phyloP scores from a whole-genome alignment of 1,140 invertebrate genomes.

The Neelides sp. region DNA sequence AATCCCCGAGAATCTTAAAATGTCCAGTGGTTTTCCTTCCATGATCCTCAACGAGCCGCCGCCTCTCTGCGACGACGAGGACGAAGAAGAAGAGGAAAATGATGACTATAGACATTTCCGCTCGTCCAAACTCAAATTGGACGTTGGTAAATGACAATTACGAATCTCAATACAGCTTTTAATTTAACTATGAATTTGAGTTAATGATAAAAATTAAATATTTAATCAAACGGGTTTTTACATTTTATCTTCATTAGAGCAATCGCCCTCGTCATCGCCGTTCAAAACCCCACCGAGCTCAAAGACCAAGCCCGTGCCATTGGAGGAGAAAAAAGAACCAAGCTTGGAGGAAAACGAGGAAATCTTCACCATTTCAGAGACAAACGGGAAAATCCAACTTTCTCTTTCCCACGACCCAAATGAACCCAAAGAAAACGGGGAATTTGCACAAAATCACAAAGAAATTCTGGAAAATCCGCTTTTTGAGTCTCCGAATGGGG shows the following conservation, averaged over 20 bases:
- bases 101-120: slow-evolving; percentile 16
- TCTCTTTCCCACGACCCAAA: background rate
- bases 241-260: slow-evolving; percentile 4
- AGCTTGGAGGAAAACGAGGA: too few species aligned
- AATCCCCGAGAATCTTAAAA: too few species aligned
- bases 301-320: too few species aligned
- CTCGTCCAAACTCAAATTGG: slow-evolving; percentile 12
- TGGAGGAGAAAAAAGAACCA: too few species aligned
- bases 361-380: background rate
- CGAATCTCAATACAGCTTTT: background rate
- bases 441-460: background rate
- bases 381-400: background rate
- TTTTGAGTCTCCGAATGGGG: too few species aligned
- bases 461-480: too few species aligned
- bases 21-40: too few species aligned
- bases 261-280: slow-evolving; percentile 10
- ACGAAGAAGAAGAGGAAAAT: slow-evolving; percentile 18
- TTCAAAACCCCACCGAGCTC: background rate
- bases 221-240: background rate
- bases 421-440: background rate
- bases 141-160: slow-evolving; percentile 8
- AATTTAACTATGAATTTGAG: background rate
- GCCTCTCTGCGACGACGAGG: slow-evolving; percentile 18
- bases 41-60: slow-evolving; percentile 28
- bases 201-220: background rate